Evolutionary conservation across 2,113 vertebrate genomes (phyloP).

Genomic region (Petrocephalus zakoni): DNA sequence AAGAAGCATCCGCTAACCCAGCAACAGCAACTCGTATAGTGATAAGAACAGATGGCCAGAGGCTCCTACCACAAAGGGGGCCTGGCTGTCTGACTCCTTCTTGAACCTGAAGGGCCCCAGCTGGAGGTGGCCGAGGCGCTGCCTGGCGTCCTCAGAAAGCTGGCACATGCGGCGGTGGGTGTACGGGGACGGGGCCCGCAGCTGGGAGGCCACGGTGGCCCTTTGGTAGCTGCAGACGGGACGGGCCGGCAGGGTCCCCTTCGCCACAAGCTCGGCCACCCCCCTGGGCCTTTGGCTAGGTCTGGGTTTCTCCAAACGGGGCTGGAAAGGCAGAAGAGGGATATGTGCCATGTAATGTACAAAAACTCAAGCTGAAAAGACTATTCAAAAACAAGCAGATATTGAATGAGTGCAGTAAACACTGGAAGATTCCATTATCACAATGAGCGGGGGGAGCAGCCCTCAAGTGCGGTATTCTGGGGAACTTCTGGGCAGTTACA

Average conservation of each 20-base stretch:
- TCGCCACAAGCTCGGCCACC: constrained; percentile 21
- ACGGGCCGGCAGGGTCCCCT: constrained; percentile 19
- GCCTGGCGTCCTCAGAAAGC: constrained; percentile 73
- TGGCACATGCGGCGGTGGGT: constrained; percentile 90
- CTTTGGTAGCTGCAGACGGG: constrained; percentile 64
- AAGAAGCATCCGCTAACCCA: constrained; percentile 48
- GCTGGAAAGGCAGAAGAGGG: constrained; percentile 34
- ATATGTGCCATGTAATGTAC: constrained; percentile 17
- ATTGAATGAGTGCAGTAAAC: not conserved
- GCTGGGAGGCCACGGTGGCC: constrained; percentile 81
- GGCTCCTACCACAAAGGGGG: constrained; percentile 77
- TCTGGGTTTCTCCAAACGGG: constrained; percentile 45
- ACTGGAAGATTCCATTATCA: not conserved
- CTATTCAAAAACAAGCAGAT: not conserved
- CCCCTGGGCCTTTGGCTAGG: constrained; percentile 9
- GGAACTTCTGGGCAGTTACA: not conserved
- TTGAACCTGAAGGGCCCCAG: constrained; percentile 87
- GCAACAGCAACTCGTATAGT: not conserved
- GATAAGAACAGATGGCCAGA: not conserved
- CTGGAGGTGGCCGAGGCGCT: constrained; percentile 78
- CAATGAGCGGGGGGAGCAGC: not conserved
- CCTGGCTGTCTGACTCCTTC: constrained; percentile 73
- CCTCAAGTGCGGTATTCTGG: not conserved
- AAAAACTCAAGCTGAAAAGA: not conserved
- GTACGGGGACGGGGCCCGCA: constrained; percentile 83